phyloP scores from a whole-genome alignment of 2,113 vertebrate genomes.

The Hippopotamus amphibius region DNA sequence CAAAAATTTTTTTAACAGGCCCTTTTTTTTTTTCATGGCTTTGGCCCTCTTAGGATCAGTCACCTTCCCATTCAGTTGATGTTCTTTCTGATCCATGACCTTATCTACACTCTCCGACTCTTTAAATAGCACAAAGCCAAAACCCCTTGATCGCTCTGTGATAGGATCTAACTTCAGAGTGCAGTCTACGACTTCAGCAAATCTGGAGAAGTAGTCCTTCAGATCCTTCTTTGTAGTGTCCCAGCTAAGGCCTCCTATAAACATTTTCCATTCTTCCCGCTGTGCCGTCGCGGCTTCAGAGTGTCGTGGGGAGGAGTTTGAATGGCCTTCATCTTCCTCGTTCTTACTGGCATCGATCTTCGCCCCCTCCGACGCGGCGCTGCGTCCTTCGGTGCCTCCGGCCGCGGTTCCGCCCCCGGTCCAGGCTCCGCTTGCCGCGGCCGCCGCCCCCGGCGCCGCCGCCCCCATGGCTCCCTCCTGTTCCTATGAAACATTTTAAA shows the following conservation, averaged over 20 bases:
- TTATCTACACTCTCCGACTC: conserved; percentile 97
- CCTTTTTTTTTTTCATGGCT: conserved; percentile 69
- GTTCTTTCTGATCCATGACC: conserved; percentile 98
- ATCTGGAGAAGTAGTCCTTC: conserved; percentile 99
- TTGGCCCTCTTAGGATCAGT: conserved; percentile 99
- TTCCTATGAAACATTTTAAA: conserved; percentile 66
- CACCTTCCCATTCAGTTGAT: conserved; percentile 98
- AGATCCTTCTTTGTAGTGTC: conserved; percentile 99
- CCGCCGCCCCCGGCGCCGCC: conserved; percentile 84
- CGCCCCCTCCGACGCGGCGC: conserved; percentile 92
- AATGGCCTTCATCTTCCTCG: conserved; percentile 94
- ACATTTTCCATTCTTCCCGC: conserved; percentile 90
- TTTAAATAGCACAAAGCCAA: conserved; percentile 98
- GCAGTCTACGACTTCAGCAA: conserved; percentile 98
- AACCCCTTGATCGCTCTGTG: conserved; percentile 97
- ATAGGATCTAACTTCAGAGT: conserved; percentile 98
- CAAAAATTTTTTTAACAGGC: too few species aligned
- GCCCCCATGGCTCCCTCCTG: conserved; percentile 88
- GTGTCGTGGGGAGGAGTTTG: conserved; percentile 86
- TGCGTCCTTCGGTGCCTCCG: conserved; percentile 81
- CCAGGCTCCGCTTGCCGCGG: conserved; percentile 87
- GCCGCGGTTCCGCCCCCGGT: conserved; percentile 85
- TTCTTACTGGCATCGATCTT: conserved; percentile 97
- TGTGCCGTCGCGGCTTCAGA: conserved; percentile 84
- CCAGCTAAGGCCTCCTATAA: conserved; percentile 99